Base-by-base conservation (phyloP, 92 coral and sea anemone species). In the Porites rus region DNA sequence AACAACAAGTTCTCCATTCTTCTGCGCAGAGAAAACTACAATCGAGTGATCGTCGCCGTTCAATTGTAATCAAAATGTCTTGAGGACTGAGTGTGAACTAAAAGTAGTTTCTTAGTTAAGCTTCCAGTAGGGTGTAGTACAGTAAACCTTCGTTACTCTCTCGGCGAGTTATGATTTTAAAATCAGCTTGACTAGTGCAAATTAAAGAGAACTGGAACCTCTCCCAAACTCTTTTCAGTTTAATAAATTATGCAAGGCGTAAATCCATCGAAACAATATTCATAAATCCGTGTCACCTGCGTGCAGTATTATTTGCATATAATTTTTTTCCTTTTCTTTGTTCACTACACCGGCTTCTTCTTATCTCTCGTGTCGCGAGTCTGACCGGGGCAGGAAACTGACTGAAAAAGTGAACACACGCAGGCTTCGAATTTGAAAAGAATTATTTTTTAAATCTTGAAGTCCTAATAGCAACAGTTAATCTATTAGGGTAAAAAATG, bases 1-100 rank as follows among this genome's bases (percentile, higher is more conserved):
- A 83, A 83, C 10, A 83, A 21, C 52, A 83, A 16, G 51, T 83
- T 83, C 9, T 74, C n/a, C 87, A 83, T 83, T 8, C 18, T 11
- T 5, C 13, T 12, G 13, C 65, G 19, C 59, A 10, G n/a, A 1
- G 58, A 1, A 1, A 38, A 21, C 38, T 52, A 4, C 13, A 31
- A 12, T 73, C 28, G 16, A 0, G 24, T 4, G 71, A 22, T 66
- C 71, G 71, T 14, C 68, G 68, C 31, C 31, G n/a, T 18, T 63
- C 68, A 10, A 0, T 63, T 63, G 18, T 64, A 64, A 16, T 3
- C 46, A 38, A 38, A 38, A 3, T 4, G 46, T 38, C 46, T 38
- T 38, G 46, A 38, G 46, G 46, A 38, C 46, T 38, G 46, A 38
- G 0, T 38, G 46, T 38, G 6, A 3, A 38, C 46, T 3, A 38